Conservation (phyloP, 2,113 vertebrate genomes). For the Chlorodrepanis virens region DNA sequence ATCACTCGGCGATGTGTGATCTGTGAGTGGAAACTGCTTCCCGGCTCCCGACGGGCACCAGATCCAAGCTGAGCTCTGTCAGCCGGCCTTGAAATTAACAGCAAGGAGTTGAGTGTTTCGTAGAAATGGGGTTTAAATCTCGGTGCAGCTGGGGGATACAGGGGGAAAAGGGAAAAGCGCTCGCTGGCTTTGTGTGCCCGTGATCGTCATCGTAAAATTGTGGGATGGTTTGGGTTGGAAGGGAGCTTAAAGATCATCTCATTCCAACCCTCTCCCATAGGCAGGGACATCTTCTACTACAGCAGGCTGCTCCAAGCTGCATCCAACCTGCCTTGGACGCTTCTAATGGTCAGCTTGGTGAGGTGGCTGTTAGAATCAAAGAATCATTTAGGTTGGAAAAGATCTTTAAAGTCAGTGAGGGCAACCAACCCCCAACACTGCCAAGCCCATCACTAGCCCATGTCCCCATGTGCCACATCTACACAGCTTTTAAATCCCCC, state of each 20-base stretch:
- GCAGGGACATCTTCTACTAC: neutral
- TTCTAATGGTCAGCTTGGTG: no score
- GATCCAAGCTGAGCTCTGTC: conserved; percentile 56
- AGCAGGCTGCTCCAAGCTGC: neutral
- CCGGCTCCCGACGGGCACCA: conserved; percentile 7
- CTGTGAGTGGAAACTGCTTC: conserved; percentile 43
- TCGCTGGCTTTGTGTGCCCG: neutral
- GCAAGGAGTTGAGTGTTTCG: neutral
- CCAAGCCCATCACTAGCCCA: neutral
- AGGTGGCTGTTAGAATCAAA: neutral
- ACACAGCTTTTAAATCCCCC: neutral
- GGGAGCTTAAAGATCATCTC: neutral
- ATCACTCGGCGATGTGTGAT: conserved; percentile 50
- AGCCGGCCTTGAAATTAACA: conserved; percentile 53
- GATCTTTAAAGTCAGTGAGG: neutral
- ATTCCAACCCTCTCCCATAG: accelerated
- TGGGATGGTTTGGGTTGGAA: neutral
- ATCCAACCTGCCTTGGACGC: neutral
- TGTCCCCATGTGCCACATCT: neutral
- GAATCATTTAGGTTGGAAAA: neutral
- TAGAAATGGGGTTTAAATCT: neutral
- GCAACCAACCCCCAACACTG: neutral
- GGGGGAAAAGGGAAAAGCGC: neutral
- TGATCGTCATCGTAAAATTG: accelerated
- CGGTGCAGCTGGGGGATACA: neutral